Evolutionary conservation across 2,888 invertebrate species (phyloP), one percentile per base, ranked within the genome.

Genomic region (Eristalinus sepulchralis): DNA sequence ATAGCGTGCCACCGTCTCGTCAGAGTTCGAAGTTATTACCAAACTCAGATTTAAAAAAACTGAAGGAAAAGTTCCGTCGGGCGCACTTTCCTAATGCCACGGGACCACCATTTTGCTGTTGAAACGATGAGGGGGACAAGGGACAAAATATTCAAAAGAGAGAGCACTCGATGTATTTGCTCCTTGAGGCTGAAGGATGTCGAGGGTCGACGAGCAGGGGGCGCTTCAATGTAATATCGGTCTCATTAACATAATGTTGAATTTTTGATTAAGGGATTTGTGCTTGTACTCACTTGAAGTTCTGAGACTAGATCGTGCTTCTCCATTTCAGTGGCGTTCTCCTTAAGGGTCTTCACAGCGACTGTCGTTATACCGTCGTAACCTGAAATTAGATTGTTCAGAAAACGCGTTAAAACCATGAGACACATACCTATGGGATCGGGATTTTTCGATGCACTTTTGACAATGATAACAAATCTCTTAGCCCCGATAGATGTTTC

Each of bases 281-380:
- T 53, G 62, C n/a, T 6, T 47, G 36, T 80, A 86, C 90, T 89
- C 89, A 93, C 92, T 89, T 96, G 94, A 34, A 98, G 92, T 91
- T 98, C 98, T 67, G 97, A 97, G 0, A 97, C 92, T n/a, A 98
- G 93, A 92, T 98, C 98, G 39, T 95, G 94, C 88, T 96, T 95
- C 91, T 98, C 98, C 75, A 96, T 95, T 91, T 97, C 97, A 0
- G 96, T 96, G 0, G 98, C 97, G 90, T 97, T 97, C 91, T 97
- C 98, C 93, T 98, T 98, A n/a, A 98, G 93, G 0, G 98, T 98
- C 93, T 98, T 98, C 53, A 98, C 98, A 13, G 98, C 98, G 0
- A 98, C 98, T 0, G 96, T 96, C 39, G 95, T 95, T 57, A 96
- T 94, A 1, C 96, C 96, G 90, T 96, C 96, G 88, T 94, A 77